Base-by-base conservation (phyloP, 2,113 vertebrate species). In the Austrofundulus limnaeus region DNA sequence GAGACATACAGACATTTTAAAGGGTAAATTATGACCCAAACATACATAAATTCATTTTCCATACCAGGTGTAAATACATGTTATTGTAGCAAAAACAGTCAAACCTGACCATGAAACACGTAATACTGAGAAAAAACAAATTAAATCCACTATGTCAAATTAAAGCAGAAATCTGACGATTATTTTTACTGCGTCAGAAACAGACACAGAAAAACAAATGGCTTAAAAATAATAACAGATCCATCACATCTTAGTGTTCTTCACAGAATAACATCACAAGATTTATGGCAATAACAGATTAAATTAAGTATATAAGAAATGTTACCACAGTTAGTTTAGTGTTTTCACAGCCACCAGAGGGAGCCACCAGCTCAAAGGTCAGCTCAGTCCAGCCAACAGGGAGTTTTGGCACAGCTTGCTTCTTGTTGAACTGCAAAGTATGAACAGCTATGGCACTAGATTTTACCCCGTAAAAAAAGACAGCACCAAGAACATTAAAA, bases 1-100 rank as follows among this genome's bases (percentile, higher is more conserved):
- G 78, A n/a, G 11, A 28, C n/a, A 11, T 17, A n/a, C 17, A n/a
- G 13, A 24, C 41, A 9, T 14, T 48, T 54, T 73, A 81, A 39
- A 85, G 75, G 87, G 88, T 85, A 89, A 89, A 90, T 90, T 69
- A 87, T 80, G 77, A 61, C 71, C 50, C 83, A 65, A 81, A 62
- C 68, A 72, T 59, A 55, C 53, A 39, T 59, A 42, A 21, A 46
- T 62, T 14, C 45, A 53, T 49, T 37, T 57, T 50, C 23, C 61
- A 51, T 15, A 67, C 49, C 42, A 19, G 12, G 17, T 34, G 56
- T 68, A 48, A 79, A 68, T 57, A 55, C 57, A 81, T 59, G 71
- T 77, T 61, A 84, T 81, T 47, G 49, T 57, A 75, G 42, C 16
- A 42, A 31, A 64, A 61, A 39, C 20, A 41, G 42, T 55, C 31